Conservation (phyloP, 1,140 invertebrate genomes). For the Drosophila baimaii region DNA sequence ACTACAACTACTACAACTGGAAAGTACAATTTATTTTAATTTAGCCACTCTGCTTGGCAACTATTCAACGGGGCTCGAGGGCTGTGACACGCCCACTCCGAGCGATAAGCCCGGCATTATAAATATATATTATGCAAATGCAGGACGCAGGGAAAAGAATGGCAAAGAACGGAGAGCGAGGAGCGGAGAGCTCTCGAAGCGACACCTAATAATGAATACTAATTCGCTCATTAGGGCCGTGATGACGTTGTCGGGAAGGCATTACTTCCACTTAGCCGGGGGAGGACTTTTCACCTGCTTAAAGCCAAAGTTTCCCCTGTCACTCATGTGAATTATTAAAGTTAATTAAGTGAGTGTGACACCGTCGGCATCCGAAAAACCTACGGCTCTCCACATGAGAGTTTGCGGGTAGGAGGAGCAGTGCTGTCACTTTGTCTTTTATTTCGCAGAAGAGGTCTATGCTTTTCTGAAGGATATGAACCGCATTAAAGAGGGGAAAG, state of each 20-base stretch:
- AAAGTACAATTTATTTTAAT: slow-evolving; percentile 74
- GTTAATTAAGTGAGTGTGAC: slow-evolving; percentile 75
- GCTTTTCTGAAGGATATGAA: too few relatives aligned
- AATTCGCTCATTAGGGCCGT: slow-evolving; percentile 76
- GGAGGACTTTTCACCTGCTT: slow-evolving; percentile 45
- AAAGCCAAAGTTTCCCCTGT: slow-evolving; percentile 54
- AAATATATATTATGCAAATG: slow-evolving; percentile 64
- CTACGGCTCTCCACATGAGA: slow-evolving; percentile 28
- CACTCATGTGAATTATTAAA: slow-evolving; percentile 76
- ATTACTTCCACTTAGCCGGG: slow-evolving; percentile 57
- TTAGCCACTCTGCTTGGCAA: slow-evolving; percentile 65
- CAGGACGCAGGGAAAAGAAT: slow-evolving; percentile 20
- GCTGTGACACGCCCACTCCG: slow-evolving; percentile 46
- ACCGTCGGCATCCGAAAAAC: slow-evolving; percentile 58
- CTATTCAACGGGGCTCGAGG: slow-evolving; percentile 19
- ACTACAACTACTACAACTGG: slow-evolving; percentile 58
- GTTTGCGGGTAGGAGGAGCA: slow-evolving; percentile 28
- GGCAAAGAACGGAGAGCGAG: slow-evolving; percentile 1
- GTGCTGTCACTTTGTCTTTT: slow-evolving; percentile 6
- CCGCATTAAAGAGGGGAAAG: neutral
- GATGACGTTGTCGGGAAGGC: slow-evolving; percentile 61
- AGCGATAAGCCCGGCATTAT: slow-evolving; percentile 36
- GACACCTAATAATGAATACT: slow-evolving; percentile 80
- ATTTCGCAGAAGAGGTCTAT: neutral
- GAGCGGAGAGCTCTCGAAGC: slow-evolving; percentile 26